Base-by-base conservation (phyloP, 2,888 invertebrate genomes). In the Trichogramma evanescens region DNA sequence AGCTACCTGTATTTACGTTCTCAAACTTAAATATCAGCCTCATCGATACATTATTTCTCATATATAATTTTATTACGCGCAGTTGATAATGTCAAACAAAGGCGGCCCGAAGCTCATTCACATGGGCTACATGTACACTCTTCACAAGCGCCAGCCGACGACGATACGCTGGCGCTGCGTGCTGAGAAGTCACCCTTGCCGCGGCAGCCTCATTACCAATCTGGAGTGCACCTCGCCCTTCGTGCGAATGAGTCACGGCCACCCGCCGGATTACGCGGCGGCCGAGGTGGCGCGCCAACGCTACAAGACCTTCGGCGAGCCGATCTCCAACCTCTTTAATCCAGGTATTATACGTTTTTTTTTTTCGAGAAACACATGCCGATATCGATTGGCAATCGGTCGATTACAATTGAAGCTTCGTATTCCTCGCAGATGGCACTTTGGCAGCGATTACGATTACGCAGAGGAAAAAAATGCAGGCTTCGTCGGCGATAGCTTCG, bases 131-230 rank as follows among this genome's bases (percentile, higher is more conserved):
- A 80, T 80, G 79, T 81, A 81, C 67, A 81, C 80, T 0, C 72
- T 81, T 54, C 80, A 81, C 63, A 80, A 80, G 64, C 77, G 75
- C 58, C 78, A 78, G 66, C 75, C 76, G 3, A 75, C 74, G 8
- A 78, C 75, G 10, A 78, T 80, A 26, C 73, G 81, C 2, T 81
- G 80, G 80, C 68, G 81, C 48, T 81, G 81, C 67, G 80, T 80
- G 0, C 74, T 78, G 48, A 70, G 80, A 49, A 76, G 77, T 40
- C 67, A 76, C 43, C 74, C 78, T 53, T 81, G 80, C 65, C 79
- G 77, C 63, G 80, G 80, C 59, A 74, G 73, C 53, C 68, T 76
- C n/a, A 77, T 80, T 44, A 79, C 80, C 8, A 77, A 78, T 4
- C 72, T 75, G n/a, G 73, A 72, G 54, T 74, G 70, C 58, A 75